Evolutionary conservation across 2,113 vertebrate genomes (phyloP).

Genomic region (Phylloscopus whistleri): DNA sequence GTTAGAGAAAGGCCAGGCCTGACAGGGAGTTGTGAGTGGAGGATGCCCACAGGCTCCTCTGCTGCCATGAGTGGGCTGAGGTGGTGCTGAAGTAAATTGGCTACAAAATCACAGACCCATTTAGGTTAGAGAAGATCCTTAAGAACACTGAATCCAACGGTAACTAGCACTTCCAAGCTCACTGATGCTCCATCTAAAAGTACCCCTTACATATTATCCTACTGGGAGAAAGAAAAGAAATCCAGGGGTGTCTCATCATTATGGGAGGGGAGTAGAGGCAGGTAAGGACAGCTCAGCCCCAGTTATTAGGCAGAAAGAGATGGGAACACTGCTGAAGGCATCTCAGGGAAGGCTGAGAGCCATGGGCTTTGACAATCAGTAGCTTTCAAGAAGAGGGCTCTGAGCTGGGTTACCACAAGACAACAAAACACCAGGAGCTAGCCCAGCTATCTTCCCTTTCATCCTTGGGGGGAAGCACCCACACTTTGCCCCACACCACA

Average conservation of each 20-base stretch:
- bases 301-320: not conserved
- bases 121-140: not conserved
- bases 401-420: not conserved
- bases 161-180: not conserved
- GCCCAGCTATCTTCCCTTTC: not conserved
- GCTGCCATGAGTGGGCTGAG: not conserved
- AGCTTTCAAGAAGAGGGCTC: not conserved
- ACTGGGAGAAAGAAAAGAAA: not conserved
- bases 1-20: not conserved
- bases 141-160: not conserved
- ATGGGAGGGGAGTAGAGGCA: not conserved
- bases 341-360: not conserved
- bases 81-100: not conserved
- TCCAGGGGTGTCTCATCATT: not conserved
- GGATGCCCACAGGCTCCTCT: not conserved
- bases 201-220: not conserved
- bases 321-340: not conserved
- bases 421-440: not conserved
- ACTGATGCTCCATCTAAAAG: not conserved
- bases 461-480: not conserved
- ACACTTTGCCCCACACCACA: not conserved
- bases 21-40: rapidly evolving
- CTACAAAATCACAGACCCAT: not conserved
- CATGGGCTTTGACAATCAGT: not conserved
- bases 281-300: not conserved